Evolutionary conservation across 2,888 invertebrate species (phyloP).

Genomic region (Drosophila parthenogenetica): DNA sequence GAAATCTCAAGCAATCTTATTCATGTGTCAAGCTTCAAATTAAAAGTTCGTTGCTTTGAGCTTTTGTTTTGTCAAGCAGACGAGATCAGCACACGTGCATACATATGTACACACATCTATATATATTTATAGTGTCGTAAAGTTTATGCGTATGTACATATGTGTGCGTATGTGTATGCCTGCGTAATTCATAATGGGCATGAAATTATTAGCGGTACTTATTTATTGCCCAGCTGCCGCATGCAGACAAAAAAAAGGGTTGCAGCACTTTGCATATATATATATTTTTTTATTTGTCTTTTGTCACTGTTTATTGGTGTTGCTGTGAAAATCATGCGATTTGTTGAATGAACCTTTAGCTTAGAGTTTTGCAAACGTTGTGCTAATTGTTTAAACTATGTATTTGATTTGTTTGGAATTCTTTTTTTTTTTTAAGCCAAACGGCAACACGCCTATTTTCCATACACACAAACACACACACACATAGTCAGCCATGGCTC

Average conservation of each 20-base stretch:
- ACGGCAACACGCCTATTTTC: conserved; percentile 76
- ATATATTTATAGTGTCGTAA: conserved; percentile 14
- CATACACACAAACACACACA: conserved; percentile 44
- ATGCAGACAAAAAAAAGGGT: conserved; percentile 53
- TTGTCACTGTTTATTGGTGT: conserved; percentile 17
- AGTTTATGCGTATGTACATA: neutral
- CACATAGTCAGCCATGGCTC: conserved; percentile 67
- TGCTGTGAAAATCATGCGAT: conserved; percentile 31
- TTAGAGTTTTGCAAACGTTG: conserved; percentile 26
- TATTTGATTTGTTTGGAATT: conserved; percentile 51
- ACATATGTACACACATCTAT: neutral
- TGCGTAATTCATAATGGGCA: conserved; percentile 52
- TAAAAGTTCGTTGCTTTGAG: conserved; percentile 25
- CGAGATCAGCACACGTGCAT: conserved; percentile 46
- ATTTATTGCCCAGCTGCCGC: conserved; percentile 52
- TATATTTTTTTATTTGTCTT: conserved; percentile 5
- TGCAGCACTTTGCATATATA: conserved; percentile 37
- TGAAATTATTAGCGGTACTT: conserved; percentile 44
- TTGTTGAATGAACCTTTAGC: conserved; percentile 30
- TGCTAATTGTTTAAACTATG: conserved; percentile 59
- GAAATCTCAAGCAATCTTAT: conserved; percentile 30
- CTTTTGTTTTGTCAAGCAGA: conserved; percentile 34
- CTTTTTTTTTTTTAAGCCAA: conserved; percentile 46
- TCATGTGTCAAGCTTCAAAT: conserved; percentile 31
- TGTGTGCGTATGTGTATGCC: conserved; percentile 1